Evolutionary conservation across 2,797 vertebrate species (phyloP), one percentile per base, ranked within the genome.

Genomic region (Rhabdomys pumilio): DNA sequence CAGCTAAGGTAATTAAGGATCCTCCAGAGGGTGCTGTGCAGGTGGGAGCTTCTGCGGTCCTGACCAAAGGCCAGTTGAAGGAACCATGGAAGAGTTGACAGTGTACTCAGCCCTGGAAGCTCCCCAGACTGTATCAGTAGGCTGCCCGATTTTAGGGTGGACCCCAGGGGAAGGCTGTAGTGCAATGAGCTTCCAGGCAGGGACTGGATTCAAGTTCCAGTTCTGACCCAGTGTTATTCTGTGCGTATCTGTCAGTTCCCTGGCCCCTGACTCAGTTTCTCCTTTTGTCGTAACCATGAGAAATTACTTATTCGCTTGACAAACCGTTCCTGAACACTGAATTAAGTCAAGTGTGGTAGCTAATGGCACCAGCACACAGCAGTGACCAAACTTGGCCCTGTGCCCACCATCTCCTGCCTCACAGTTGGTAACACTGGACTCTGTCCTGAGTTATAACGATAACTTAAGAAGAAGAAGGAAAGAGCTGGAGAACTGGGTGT

Each of bases 251-350:
- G 29, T 20, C 38, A n/a, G 57, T 26, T 15, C 24, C 65, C 44
- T 17, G 15, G 29, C 10, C 24, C 29, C 81, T 34, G 75, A 73
- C 92, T 94, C 95, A 38, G 76, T 91, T 69, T 91, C 84, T 63
- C n/a, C 29, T 65, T 67, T 50, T 61, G 8, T 50, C 19, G 72
- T n/a, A 41, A 69, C 38, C 57, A 50, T 31, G 22, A 55, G 65
- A 26, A 17, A 24, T 55, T 29, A 38, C 63, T 72, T 87, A 73
- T 67, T 87, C 50, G 41, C 15, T 72, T n/a, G 47, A 86, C 2
- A 72, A 55, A 55, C 84, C 38, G 65, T 38, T 38, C 34, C 50
- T 57, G 50, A 69, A 55, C 50, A 57, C 50, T 26, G 34, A 85
- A 19, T 12, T 44, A 67, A 20, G 41, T 34, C 31, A 34, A 50